Base-by-base conservation (phyloP, 1,140 invertebrate genomes). In the Paracyclopina nana region DNA sequence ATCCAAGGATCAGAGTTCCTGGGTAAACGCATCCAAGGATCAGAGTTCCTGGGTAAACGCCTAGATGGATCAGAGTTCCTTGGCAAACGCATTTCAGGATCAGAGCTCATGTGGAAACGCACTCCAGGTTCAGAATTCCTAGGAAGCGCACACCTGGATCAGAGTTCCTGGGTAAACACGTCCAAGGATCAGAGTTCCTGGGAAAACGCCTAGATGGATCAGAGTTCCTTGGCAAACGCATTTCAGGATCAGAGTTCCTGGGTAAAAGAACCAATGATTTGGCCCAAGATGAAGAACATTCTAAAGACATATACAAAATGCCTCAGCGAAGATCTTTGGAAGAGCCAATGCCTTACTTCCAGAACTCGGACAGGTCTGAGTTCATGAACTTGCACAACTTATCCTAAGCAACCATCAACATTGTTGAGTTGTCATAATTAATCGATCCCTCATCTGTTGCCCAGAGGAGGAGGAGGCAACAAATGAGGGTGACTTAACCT, bases 1-100 rank as follows among this genome's bases (percentile, higher is more conserved):
- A 48, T 42, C 12, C 14, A 18, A 6, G 28, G 52, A 16, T 52
- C 53, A 4, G 54, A 55, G 27, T 55, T 55, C 24, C 34, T 55
- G 26, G 54, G 54, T 20, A 28, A 42, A 27, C 29, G 51, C 8
- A 29, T 40, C 25, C 53, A 26, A 46, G 54, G 56, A 3, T 58
- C 57, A 0, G 56, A 58, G 24, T 58, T 57, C 42, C 42, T 58
- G 46, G 57, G 57, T 1, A 56, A 57, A 28, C 25, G 53, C 11
- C 27, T 31, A 16, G 29, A 53, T 30, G 55, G 55, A 12, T 55
- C 53, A 1, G 56, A 57, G 40, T 57, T 55, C 30, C 45, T 55
- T 1, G 54, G 55, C 28, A 53, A 56, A 26, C 46, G 50, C 29
- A 12, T 25, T 11, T 25, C 14, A 1, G 14, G 11, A 3, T 42